phyloP scores from a whole-genome alignment of 53 echinoderm and acorn worm genomes.

The Astropecten irregularis region DNA sequence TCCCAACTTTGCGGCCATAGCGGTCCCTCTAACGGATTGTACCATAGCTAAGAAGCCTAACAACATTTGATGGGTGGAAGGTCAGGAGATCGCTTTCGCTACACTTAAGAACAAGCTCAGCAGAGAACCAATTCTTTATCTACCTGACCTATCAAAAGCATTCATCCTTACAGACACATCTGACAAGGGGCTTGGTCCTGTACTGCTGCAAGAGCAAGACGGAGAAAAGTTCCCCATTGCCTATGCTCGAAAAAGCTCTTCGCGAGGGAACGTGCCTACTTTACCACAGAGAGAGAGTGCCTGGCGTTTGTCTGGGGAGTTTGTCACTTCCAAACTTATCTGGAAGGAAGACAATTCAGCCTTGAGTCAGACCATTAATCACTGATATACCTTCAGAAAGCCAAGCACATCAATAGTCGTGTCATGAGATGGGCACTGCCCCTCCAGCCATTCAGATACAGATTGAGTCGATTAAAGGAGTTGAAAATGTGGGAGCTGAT shows the following conservation, averaged over 20 bases:
- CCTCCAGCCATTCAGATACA: slow-evolving; percentile 16
- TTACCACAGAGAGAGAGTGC: slow-evolving; percentile 32
- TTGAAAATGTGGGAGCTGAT: slow-evolving; percentile 41
- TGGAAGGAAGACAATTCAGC: slow-evolving; percentile 15
- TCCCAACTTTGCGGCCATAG: slow-evolving; percentile 45
- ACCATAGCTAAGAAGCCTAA: slow-evolving; percentile 34
- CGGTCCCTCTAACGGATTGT: slow-evolving; percentile 5
- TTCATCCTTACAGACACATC: slow-evolving; percentile 49
- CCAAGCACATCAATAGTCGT: slow-evolving; percentile 10
- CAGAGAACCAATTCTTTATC: slow-evolving; percentile 18
- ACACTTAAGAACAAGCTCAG: slow-evolving; percentile 17
- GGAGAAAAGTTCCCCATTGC: slow-evolving; percentile 42
- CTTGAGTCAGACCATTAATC: slow-evolving; percentile 34
- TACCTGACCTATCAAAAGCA: slow-evolving; percentile 3
- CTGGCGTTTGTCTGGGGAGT: slow-evolving; percentile 30
- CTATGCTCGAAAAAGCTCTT: slow-evolving; percentile 34
- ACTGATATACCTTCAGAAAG: slow-evolving; percentile 32
- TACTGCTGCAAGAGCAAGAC: slow-evolving; percentile 18
- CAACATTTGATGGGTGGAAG: background rate
- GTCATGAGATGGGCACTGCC: slow-evolving; percentile 49
- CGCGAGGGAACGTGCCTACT: slow-evolving; percentile 10
- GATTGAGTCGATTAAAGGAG: slow-evolving; percentile 27
- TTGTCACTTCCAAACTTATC: slow-evolving; percentile 8
- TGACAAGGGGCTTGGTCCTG: slow-evolving; percentile 14
- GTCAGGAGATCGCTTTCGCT: slow-evolving; percentile 34